A percentile compares a stretch with the other conserved stretches of the same genome.
phyloP scores from a whole-genome alignment of 1,140 invertebrate species.

The Drosophila tsacasi region DNA sequence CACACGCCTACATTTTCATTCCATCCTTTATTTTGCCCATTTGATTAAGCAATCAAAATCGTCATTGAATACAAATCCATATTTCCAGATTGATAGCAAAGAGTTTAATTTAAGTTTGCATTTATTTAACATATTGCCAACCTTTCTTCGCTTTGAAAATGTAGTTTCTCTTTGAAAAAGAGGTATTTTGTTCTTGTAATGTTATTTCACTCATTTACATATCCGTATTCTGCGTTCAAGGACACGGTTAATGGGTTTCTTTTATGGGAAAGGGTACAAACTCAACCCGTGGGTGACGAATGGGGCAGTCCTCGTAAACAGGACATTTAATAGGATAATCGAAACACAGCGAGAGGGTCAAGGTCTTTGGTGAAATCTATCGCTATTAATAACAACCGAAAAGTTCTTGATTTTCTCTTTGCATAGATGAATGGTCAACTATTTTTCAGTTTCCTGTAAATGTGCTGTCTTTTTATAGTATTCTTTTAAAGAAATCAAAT shows the following conservation, averaged over 20 bases:
- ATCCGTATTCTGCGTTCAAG: slow-evolving; percentile 49
- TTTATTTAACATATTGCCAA: too few species aligned
- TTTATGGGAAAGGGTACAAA: slow-evolving; percentile 57
- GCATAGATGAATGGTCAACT: neutral
- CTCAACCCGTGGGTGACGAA: slow-evolving; percentile 31
- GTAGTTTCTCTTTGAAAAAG: neutral
- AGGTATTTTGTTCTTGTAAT: neutral
- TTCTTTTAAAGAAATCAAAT: neutral
- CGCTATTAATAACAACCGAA: neutral
- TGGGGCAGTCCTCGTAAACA: slow-evolving; percentile 34
- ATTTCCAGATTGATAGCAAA: too few species aligned
- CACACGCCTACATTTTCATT: too few species aligned
- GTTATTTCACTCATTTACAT: slow-evolving; percentile 33
- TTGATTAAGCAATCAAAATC: too few species aligned
- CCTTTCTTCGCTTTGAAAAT: neutral
- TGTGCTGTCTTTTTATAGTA: neutral
- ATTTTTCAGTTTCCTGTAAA: neutral
- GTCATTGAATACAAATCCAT: slow-evolving; percentile 12
- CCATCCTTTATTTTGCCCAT: too few species aligned
- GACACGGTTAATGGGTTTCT: slow-evolving; percentile 47
- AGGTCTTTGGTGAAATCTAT: slow-evolving; percentile 28
- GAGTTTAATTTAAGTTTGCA: too few species aligned
- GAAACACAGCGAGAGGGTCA: slow-evolving; percentile 32
- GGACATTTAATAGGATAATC: slow-evolving; percentile 43
- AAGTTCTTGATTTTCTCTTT: neutral